Evolutionary conservation across 1,140 invertebrate genomes (phyloP).

Genomic region (Drosophila ambigua): DNA sequence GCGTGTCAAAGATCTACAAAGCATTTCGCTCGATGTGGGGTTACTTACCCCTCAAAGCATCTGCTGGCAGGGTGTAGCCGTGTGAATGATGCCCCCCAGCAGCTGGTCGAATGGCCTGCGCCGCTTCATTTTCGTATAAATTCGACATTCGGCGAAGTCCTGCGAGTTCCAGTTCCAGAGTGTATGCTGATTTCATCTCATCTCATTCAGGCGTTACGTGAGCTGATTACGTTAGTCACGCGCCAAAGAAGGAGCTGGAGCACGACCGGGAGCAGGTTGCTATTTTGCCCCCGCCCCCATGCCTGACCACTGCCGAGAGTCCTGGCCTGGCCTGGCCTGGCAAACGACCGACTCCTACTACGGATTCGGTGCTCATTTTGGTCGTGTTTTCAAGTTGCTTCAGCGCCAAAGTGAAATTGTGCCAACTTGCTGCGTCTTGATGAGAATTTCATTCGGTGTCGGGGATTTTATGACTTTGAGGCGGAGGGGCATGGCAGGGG

Average conservation of each 20-base stretch:
- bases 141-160: constrained; percentile 64
- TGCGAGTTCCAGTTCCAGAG: constrained; percentile 13
- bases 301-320: constrained; percentile 24
- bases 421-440: constrained; percentile 77
- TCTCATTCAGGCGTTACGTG: constrained; percentile 75
- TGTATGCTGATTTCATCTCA: constrained; percentile 81
- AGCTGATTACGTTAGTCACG: constrained; percentile 82
- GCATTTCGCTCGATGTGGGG: constrained; percentile 1
- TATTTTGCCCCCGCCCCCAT: not conserved
- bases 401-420: constrained; percentile 73
- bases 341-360: not conserved
- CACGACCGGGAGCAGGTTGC: constrained; percentile 1
- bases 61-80: not conserved
- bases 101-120: constrained; percentile 12
- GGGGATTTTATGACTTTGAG: constrained; percentile 74
- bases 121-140: constrained; percentile 62
- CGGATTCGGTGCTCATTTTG: constrained; percentile 37
- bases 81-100: constrained; percentile 43
- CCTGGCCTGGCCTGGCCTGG: not conserved
- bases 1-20: constrained; percentile 61
- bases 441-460: constrained; percentile 74
- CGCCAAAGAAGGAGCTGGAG: constrained; percentile 19
- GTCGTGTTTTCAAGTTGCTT: constrained; percentile 62
- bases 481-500: not conserved
- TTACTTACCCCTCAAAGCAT: not conserved